Evolutionary conservation across 2,113 vertebrate genomes (phyloP).

Genomic region (Raja brachyura): DNA sequence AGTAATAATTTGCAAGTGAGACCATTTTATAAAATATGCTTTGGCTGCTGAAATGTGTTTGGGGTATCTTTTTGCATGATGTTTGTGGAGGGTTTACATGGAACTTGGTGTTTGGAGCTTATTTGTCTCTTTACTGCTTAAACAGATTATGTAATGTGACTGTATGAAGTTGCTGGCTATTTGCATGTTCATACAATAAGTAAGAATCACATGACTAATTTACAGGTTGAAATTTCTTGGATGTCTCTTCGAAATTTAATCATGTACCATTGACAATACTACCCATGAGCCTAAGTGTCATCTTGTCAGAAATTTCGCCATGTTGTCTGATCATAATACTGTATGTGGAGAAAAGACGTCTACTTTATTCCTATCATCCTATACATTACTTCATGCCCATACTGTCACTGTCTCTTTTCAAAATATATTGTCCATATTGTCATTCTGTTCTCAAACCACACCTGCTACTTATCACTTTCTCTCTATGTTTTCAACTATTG

Average conservation of each 20-base stretch:
- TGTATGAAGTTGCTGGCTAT: not conserved
- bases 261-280: not conserved
- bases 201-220: not conserved
- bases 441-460: not conserved
- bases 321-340: not conserved
- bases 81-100: not conserved
- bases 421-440: not conserved
- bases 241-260: not conserved
- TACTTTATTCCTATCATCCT: not conserved
- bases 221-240: not conserved
- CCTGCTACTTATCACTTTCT: no score
- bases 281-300: not conserved
- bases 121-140: not conserved
- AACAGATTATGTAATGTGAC: not conserved
- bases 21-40: not conserved
- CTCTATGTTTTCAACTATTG: not conserved
- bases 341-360: not conserved
- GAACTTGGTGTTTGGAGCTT: not conserved
- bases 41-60: not conserved
- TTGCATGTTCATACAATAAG: not conserved
- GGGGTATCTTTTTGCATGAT: not conserved
- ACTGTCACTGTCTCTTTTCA: not conserved
- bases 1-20: slow-evolving; percentile 40
- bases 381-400: not conserved
- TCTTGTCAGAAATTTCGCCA: not conserved